Percentiles rank a stretch among this genome's conserved stretches.
Evolutionary conservation across 64 coral and sea anemone species (phyloP).

Genomic region (Porites lutea): DNA sequence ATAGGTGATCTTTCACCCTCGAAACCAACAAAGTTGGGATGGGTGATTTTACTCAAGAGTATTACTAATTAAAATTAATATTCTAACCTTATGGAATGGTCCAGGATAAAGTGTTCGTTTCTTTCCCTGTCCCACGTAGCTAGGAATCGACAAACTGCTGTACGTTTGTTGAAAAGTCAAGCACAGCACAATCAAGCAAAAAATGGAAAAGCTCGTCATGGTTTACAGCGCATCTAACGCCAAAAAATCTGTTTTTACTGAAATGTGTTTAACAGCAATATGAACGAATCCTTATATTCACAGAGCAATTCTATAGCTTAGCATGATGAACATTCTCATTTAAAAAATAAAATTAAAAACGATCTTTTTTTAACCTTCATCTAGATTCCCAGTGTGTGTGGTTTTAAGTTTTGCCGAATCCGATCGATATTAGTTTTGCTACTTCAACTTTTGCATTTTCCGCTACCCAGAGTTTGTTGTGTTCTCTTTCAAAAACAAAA

Average conservation of each 20-base stretch:
- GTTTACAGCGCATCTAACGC: not conserved
- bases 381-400: not conserved
- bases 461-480: not conserved
- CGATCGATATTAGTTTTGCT: not conserved
- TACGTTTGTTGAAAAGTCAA: not conserved
- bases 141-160: not conserved
- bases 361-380: not conserved
- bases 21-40: too few species aligned
- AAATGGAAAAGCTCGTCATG: not conserved
- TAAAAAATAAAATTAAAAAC: not conserved
- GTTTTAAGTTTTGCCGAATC: not conserved
- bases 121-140: not conserved
- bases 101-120: not conserved
- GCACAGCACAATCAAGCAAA: constrained; percentile 20
- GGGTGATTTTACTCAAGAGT: too few species aligned
- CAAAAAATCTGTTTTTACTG: not conserved
- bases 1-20: too few species aligned
- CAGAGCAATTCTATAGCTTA: not conserved
- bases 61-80: too few species aligned
- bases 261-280: not conserved
- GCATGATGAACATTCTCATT: not conserved
- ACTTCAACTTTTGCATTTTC: not conserved
- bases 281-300: not conserved
- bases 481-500: not conserved
- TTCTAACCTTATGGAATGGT: not conserved